Percentiles rank a stretch among this genome's conserved stretches.
Conservation (phyloP, 1,140 invertebrate species). For the Dreissena rostriformis region DNA sequence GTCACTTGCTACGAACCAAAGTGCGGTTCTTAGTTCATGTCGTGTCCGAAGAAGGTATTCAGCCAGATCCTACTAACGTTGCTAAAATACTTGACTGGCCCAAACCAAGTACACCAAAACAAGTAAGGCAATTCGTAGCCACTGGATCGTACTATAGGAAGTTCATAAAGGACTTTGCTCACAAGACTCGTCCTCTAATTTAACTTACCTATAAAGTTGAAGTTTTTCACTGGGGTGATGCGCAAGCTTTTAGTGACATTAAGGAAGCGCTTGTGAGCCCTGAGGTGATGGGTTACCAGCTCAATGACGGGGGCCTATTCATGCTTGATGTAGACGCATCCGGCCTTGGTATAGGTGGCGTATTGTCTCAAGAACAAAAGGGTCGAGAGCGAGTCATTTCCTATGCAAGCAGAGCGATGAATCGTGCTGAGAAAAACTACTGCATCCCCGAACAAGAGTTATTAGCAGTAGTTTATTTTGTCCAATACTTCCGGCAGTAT, state of each 20-base stretch:
- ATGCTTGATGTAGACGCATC: too few relatives aligned
- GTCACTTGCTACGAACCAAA: neutral
- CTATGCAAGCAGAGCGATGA: too few relatives aligned
- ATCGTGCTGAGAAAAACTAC: too few relatives aligned
- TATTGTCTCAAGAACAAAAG: too few relatives aligned
- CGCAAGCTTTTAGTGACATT: neutral
- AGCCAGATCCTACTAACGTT: neutral
- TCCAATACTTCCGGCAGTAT: too few relatives aligned
- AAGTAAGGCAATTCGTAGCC: neutral
- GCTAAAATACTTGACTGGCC: neutral
- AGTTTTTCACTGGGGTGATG: neutral
- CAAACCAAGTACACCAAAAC: neutral
- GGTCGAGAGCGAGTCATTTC: too few relatives aligned
- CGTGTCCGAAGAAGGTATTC: neutral
- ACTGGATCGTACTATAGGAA: neutral
- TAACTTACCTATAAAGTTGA: neutral
- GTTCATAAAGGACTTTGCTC: neutral
- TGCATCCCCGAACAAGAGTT: too few relatives aligned
- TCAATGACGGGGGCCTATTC: neutral
- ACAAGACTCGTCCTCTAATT: neutral
- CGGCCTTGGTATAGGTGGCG: too few relatives aligned
- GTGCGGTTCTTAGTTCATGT: neutral
- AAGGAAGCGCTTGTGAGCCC: neutral
- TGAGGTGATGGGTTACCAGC: neutral
- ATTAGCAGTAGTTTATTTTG: too few relatives aligned